Base-by-base conservation (phyloP, 2,888 invertebrate genomes). In the Phalera bucephala region DNA sequence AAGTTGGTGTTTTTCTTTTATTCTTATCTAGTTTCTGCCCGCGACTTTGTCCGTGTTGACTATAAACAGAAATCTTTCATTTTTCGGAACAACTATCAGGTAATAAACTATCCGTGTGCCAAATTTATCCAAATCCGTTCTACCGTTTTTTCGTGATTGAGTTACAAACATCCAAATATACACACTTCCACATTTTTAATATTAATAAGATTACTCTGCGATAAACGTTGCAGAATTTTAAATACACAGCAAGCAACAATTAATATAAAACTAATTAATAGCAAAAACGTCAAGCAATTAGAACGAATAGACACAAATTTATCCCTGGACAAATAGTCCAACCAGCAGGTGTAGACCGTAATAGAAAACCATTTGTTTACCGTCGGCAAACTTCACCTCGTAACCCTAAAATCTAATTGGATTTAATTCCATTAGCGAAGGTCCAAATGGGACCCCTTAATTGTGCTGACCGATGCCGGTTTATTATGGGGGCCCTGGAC, bases 381-480 rank as follows among this genome's bases (percentile, higher is more conserved):
- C 73, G 79, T 72, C 72, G 75, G 79, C 76, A 82, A 85, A 85
- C 79, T 84, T 82, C 85, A 84, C 85, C 84, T 83, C 82, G 83
- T 86, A 84, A 84, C 86, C 82, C 82, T 86, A 80, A 86, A 86
- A 85, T 86, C 84, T 88, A 89, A 88, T 88, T 88, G 88, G 86
- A 86, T 88, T 86, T 84, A 86, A 87, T 88, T 87, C 87, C 87
- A 89, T 89, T 89, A 88, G 77, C 80, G 67, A 77, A 81, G 85
- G 85, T 84, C 83, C 82, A 83, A 86, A 84, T 82, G 82, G 84
- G 77, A 64, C 73, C 80, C 79, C 77, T 79, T 77, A 86, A 86
- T 84, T 84, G 80, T 81, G 83, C 86, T 85, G 84, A 84, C 86
- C 85, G 72, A 72, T 68, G 73, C 75, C 72, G 77, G 74, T 80